Evolutionary conservation across 2,113 vertebrate species (phyloP), one percentile per base, ranked within the genome.

Genomic region (Gobio gobio): DNA sequence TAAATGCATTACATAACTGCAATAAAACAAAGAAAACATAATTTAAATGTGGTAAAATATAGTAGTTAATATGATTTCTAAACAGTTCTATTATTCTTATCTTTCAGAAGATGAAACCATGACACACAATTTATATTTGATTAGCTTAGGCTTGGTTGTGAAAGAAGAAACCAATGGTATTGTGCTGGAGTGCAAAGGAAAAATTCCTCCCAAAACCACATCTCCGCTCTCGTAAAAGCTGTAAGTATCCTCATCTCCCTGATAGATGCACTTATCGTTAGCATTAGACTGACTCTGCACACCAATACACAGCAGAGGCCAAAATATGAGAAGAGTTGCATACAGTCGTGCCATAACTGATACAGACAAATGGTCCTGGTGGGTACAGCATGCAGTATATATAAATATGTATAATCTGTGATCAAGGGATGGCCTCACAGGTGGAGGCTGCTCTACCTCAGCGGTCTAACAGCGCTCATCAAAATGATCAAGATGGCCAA

Each of bases 131-230:
- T 91, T 91, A 85, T 92, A 93, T 68, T 73, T 86, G 63, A 47
- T 86, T 10, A 83, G 66, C 61, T 80, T 26, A 81, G 94, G 94
- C 86, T 93, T 92, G 58, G 77, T 83, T 56, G 83, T 86, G 72
- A 90, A 95, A 43, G 91, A 88, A 47, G 47, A 43, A 76, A 56
- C 40, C 84, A 86, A 89, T 40, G 88, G 87, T 43, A 88, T 61
- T 80, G 90, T 90, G 59, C 90, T 93, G 73, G 90, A 92, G 85
- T 95, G 94, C 24, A 95, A 45, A 84, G 94, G 94, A 56, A 95
- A 95, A 77, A 95, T 89, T 1, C 94, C 94, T 58, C 93, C 93
- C 59, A 95, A 79, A 88, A 95, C 89, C 9, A 95, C 86, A 86
- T 95, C 93, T 73, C 94, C 93, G 24, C 90, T 87, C 82, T 92